Percentiles rank a stretch among this genome's conserved stretches.
These are phyloP conservation scores for Conopomorpha cramerella DNA, from an alignment of 1,140 invertebrate species.

Conservation along the genomic window DNA sequence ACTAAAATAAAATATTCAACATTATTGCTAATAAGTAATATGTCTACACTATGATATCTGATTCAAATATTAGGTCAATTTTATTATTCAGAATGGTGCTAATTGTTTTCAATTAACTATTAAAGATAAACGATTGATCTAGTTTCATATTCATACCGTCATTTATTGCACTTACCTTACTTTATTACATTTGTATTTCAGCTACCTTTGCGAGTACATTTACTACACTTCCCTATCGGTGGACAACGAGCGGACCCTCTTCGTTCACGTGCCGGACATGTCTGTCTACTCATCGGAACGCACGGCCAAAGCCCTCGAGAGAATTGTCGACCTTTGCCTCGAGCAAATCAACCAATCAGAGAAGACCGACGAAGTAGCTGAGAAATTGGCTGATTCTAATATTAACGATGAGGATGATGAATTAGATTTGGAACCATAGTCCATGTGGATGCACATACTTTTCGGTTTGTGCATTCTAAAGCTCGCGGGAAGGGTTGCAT, in stretches of 20 bases:
- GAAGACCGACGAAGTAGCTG: constrained; percentile 7
- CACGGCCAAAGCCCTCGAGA: constrained; percentile 60
- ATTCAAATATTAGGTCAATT: not conserved
- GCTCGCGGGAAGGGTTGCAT: too few species aligned
- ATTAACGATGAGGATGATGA: not conserved
- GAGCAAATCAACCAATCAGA: constrained; percentile 25
- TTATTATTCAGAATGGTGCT: constrained; percentile 4
- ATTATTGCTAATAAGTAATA: too few species aligned
- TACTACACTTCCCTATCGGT: constrained; percentile 68
- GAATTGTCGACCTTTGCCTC: constrained; percentile 56
- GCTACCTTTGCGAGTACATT: constrained; percentile 72
- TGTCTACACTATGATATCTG: constrained; percentile 1
- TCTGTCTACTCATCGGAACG: constrained; percentile 49
- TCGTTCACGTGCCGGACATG: constrained; percentile 69
- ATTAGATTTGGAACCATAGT: too few species aligned
- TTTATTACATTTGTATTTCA: constrained; percentile 35
- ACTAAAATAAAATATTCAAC: too few species aligned
- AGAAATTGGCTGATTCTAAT: constrained; percentile 12
- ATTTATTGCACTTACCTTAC: too few species aligned
- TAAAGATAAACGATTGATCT: too few species aligned
- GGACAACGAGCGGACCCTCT: constrained; percentile 60
- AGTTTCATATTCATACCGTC: too few species aligned
- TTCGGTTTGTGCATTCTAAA: too few species aligned
- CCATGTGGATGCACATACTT: too few species aligned
- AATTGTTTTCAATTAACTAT: too few species aligned